Base-by-base conservation (phyloP, 2,113 vertebrate genomes). In the Muscicapa adusta region DNA sequence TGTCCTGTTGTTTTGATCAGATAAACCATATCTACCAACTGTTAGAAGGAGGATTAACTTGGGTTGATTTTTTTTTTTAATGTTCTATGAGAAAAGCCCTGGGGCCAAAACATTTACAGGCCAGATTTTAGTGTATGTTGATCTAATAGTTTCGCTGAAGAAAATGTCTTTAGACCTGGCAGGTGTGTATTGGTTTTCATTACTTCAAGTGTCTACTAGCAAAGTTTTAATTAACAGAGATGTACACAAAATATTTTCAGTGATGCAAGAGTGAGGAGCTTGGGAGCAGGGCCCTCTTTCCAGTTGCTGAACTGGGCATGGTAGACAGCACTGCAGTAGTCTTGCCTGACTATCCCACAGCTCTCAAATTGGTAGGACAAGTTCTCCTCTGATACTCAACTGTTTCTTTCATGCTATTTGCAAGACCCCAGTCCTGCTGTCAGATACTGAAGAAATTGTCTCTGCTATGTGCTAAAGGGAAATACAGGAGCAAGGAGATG, bases 1-100 rank as follows among this genome's bases (percentile, higher is more conserved):
- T 97, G 95, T 96, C 93, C 91, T 91, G 87, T 92, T 48, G 10
- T 96, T 97, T 95, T 9, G 8, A 97, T 97, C 96, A 96, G 95
- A 97, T 95, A 97, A 96, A 96, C 66, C 82, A 18, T 94, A 96
- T 93, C 95, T 95, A 96, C 96, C 92, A 94, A 96, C 93, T 96
- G 90, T 95, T 97, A 93, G 94, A 85, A 89, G 47, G 73, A 91
- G 96, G 97, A 97, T 97, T 96, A 96, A 92, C 91, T 97, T 53
- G 66, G 57, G 85, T 22, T 94, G 88, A 96, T 83, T 10, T 82
- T 95, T 95, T 95, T 94, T 88, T 94, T 84, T 45, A 47, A 94
- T 93, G 95, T 90, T 94, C 85, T 90, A 81, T 91, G 91, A 96
- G 92, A 94, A 94, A 97, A 96, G 84, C 95, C 96, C 92, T 67